These are phyloP conservation scores for Phyllotis vaccarum DNA, from an alignment of 2,797 vertebrate species.

Conservation along the genomic window DNA sequence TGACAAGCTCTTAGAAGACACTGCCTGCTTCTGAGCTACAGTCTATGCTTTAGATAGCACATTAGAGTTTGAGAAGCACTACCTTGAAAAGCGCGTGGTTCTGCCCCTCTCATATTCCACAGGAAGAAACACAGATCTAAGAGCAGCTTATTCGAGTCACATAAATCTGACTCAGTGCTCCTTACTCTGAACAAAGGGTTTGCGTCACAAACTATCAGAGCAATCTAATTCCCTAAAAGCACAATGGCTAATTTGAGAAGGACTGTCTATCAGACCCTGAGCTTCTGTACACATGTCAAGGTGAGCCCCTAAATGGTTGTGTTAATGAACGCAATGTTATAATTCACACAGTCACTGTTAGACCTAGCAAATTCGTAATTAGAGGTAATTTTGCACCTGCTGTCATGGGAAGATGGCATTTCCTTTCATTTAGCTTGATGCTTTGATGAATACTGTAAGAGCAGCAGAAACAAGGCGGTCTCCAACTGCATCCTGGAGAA, in stretches of 20 bases:
- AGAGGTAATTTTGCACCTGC: conserved; percentile 88
- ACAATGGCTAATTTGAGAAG: background rate
- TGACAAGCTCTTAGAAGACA: background rate
- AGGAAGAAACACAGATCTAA: conserved; percentile 21
- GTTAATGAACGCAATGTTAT: conserved; percentile 83
- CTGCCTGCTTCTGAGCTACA: background rate
- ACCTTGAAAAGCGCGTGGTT: background rate
- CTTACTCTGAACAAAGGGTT: background rate
- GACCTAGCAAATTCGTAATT: conserved; percentile 86
- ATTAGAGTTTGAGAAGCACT: background rate
- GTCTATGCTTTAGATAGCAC: background rate
- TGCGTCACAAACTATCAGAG: background rate
- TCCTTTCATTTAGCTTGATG: conserved; percentile 85
- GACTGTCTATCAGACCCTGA: background rate
- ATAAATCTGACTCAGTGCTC: background rate
- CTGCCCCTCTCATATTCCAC: background rate
- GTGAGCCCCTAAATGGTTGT: conserved; percentile 71
- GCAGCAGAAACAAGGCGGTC: conserved; percentile 76
- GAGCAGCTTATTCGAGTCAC: background rate
- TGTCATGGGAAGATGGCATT: conserved; percentile 83
- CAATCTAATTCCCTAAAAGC: background rate
- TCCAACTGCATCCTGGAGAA: conserved; percentile 77
- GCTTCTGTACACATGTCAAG: conserved; percentile 51
- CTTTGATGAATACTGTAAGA: conserved; percentile 86
- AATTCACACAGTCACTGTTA: conserved; percentile 87